Conservation (phyloP, 1,140 invertebrate species). For the Globodera ellingtonae region DNA sequence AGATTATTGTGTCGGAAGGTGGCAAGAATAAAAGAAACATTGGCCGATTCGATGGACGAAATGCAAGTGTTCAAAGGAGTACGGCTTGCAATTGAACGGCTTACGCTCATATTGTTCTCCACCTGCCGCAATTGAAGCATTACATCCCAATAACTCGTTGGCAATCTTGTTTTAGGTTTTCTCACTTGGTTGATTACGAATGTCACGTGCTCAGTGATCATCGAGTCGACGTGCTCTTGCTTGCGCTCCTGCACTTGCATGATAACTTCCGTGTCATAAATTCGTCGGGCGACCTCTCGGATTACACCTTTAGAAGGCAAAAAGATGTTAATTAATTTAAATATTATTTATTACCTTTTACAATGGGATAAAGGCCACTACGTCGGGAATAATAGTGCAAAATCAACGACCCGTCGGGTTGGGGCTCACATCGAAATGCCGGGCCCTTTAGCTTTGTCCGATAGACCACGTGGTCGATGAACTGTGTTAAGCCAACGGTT, state of each 20-base stretch:
- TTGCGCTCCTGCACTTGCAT: constrained; percentile 63
- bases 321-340: background rate
- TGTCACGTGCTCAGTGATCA: constrained; percentile 60
- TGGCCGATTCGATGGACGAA: background rate
- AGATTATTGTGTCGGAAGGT: background rate
- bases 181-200: constrained; percentile 59
- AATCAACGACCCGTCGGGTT: constrained; percentile 63
- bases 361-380: constrained; percentile 67
- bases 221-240: constrained; percentile 61
- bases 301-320: constrained; percentile 57
- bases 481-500: constrained; percentile 18
- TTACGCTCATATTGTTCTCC: constrained; percentile 4
- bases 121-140: constrained; percentile 10
- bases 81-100: constrained; percentile 20
- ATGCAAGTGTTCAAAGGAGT: background rate
- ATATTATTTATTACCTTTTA: constrained; percentile 61
- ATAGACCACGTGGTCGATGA: constrained; percentile 63
- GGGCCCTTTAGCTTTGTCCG: constrained; percentile 63
- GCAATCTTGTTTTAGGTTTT: background rate
- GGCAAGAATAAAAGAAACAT: constrained; percentile 7
- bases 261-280: constrained; percentile 64
- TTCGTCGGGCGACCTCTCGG: constrained; percentile 62
- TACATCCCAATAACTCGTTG: background rate
- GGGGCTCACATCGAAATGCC: constrained; percentile 66
- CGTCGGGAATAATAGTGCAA: constrained; percentile 67